phyloP scores from a whole-genome alignment of 2,113 vertebrate genomes.

The Stigmatopora nigra region DNA sequence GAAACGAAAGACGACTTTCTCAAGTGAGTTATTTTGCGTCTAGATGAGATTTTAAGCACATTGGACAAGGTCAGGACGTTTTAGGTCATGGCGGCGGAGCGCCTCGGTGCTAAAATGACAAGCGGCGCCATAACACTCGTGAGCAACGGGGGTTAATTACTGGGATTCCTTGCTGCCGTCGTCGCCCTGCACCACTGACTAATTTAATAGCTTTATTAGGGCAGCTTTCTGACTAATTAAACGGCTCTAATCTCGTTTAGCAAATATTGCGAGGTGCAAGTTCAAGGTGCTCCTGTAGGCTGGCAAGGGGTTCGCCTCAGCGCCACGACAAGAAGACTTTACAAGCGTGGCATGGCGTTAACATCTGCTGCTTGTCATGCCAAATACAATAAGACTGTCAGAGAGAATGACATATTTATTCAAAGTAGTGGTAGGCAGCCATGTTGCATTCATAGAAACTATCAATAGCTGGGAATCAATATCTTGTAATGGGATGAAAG shows the following conservation, averaged over 20 bases:
- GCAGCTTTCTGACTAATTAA: slow-evolving; percentile 63
- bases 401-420: slow-evolving; percentile 2
- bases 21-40: slow-evolving; percentile 22
- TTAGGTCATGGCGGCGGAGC: slow-evolving; percentile 37
- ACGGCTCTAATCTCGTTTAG: slow-evolving; percentile 66
- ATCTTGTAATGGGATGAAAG: background rate
- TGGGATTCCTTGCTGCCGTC: slow-evolving; percentile 48
- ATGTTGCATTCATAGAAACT: background rate
- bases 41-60: slow-evolving; percentile 50
- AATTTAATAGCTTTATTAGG: slow-evolving; percentile 69
- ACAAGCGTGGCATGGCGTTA: background rate
- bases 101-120: slow-evolving; percentile 32
- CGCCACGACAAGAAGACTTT: slow-evolving; percentile 11
- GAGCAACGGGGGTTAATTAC: slow-evolving; percentile 66
- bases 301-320: slow-evolving; percentile 14
- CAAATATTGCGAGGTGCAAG: slow-evolving; percentile 55
- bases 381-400: slow-evolving; percentile 19
- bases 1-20: background rate
- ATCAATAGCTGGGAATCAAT: background rate
- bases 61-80: slow-evolving; percentile 49
- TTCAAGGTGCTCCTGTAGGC: slow-evolving; percentile 52
- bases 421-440: background rate
- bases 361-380: background rate
- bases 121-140: slow-evolving; percentile 39
- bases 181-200: slow-evolving; percentile 48